Conservation (phyloP, 2,888 invertebrate genomes). For the Agriopis marginaria region DNA sequence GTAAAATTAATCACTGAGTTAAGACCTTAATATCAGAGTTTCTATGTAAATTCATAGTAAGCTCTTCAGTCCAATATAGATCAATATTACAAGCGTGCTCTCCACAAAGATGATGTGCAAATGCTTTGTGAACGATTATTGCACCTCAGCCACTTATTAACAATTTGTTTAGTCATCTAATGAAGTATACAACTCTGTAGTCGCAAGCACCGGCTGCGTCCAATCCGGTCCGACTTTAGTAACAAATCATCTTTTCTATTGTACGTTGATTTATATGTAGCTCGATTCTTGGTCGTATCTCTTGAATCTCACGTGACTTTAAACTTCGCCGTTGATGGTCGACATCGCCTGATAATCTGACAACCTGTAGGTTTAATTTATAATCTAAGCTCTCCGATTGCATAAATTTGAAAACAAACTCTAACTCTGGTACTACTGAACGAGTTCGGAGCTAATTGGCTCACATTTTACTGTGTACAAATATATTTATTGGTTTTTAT, state of each 20-base stretch:
- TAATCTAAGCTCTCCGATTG: constrained; percentile 3
- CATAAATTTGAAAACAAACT: constrained; percentile 4
- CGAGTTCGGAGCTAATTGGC: no score
- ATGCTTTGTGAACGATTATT: constrained; percentile 65
- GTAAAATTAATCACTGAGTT: no score
- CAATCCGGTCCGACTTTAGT: constrained; percentile 63
- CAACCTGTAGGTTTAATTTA: not conserved
- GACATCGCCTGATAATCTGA: constrained; percentile 16
- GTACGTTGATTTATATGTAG: constrained; percentile 65
- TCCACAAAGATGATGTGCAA: constrained; percentile 57
- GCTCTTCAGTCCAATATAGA: constrained; percentile 29
- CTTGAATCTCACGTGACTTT: constrained; percentile 8
- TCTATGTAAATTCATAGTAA: not conserved
- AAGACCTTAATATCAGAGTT: not conserved
- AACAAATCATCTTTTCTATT: constrained; percentile 69
- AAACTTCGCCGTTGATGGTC: constrained; percentile 6
- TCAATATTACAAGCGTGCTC: constrained; percentile 34
- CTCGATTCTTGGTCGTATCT: constrained; percentile 22
- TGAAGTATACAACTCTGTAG: constrained; percentile 73
- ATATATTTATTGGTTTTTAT: no score
- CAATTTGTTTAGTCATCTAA: constrained; percentile 78
- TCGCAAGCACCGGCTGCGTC: constrained; percentile 42
- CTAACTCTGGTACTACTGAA: not conserved
- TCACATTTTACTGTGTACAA: no score
- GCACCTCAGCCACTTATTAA: constrained; percentile 66